phyloP scores from a whole-genome alignment of 2,888 invertebrate species.

The Ophion slaviceki region DNA sequence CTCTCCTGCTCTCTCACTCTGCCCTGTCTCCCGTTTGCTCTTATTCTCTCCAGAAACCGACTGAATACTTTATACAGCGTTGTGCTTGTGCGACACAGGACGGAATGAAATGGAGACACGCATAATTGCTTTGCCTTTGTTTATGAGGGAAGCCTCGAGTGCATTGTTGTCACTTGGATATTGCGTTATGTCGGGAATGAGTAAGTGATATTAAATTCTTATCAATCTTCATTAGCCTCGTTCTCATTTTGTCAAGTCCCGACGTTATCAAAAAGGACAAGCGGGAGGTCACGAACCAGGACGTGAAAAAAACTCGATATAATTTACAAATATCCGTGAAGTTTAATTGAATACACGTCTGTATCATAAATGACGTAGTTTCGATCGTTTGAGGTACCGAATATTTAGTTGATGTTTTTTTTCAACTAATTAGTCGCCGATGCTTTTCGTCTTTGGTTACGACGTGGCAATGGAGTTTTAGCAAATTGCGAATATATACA shows the following conservation, averaged over 20 bases:
- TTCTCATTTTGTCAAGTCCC: constrained; percentile 13
- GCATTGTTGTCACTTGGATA: constrained; percentile 38
- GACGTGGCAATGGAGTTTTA: not conserved
- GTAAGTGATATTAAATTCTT: constrained; percentile 35
- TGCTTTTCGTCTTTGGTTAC: not conserved
- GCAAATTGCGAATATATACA: not conserved
- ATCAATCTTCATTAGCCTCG: constrained; percentile 21
- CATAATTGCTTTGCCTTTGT: constrained; percentile 51
- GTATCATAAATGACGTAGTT: too few species aligned
- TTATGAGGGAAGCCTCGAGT: constrained; percentile 33
- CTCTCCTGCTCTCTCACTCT: constrained; percentile 11
- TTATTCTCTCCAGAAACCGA: constrained; percentile 26
- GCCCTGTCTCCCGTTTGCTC: not conserved
- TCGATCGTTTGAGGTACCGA: too few species aligned
- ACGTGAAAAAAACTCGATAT: not conserved
- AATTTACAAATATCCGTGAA: not conserved
- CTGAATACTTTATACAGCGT: constrained; percentile 27
- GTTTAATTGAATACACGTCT: too few species aligned
- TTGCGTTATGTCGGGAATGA: constrained; percentile 22
- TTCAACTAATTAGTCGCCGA: too few species aligned
- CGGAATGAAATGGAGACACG: constrained; percentile 39
- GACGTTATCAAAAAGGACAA: not conserved
- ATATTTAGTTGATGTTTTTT: too few species aligned
- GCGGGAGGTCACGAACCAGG: not conserved
- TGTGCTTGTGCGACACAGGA: constrained; percentile 28